These are phyloP conservation scores for Ochotona princeps DNA, from an alignment of 2,113 vertebrate species.

Conservation along the genomic window DNA sequence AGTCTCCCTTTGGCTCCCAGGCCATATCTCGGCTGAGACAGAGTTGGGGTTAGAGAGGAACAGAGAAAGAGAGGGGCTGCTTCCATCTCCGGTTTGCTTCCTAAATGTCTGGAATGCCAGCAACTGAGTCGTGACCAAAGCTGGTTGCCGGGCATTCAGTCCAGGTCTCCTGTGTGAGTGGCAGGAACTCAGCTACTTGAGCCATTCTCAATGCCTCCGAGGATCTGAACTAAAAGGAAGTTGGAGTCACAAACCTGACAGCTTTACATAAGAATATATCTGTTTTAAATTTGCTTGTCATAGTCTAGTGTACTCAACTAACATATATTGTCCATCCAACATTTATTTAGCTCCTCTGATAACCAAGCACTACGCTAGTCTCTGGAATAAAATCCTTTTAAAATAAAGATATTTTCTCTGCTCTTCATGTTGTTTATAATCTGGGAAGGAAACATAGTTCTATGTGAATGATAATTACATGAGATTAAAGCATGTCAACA, in stretches of 20 bases:
- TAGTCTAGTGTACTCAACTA: background rate
- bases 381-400: slow-evolving; percentile 13
- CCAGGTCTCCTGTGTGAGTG: no score
- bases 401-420: background rate
- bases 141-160: no score
- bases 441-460: background rate
- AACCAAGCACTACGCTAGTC: background rate
- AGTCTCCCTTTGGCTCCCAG: background rate
- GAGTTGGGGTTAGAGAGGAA: background rate
- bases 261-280: background rate
- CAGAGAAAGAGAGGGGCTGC: background rate
- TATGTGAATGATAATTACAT: background rate
- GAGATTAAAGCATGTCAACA: background rate
- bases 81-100: no score
- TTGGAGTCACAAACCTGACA: background rate
- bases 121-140: no score
- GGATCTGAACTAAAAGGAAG: no score
- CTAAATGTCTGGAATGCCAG: no score
- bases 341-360: background rate
- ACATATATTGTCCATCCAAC: background rate
- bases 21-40: background rate
- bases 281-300: background rate
- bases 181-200: no score
- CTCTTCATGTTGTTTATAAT: background rate
- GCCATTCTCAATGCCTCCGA: no score